Evolutionary conservation across 1,140 invertebrate species (phyloP).

Genomic region (Temnothorax curvispinosus): DNA sequence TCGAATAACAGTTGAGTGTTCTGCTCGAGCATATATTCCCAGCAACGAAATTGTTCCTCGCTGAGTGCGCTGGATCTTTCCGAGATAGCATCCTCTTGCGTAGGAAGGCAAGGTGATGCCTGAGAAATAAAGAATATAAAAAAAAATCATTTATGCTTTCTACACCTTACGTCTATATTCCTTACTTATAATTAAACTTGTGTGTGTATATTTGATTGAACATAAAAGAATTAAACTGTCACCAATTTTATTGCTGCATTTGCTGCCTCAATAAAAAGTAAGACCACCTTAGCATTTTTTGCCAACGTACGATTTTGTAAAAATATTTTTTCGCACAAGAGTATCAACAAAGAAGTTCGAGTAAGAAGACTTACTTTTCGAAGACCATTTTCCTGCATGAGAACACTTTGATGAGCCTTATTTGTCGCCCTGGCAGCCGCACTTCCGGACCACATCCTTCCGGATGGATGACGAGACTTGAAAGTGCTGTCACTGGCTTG

Average conservation of each 20-base stretch:
- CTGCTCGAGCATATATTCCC: conserved; percentile 97
- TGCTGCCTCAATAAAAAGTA: background rate
- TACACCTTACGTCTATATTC: background rate
- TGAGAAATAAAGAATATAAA: background rate
- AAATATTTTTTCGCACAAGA: background rate
- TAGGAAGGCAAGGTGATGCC: conserved; percentile 50
- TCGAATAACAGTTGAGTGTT: conserved; percentile 95
- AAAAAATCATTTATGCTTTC: background rate
- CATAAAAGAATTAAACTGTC: background rate
- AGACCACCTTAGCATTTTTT: background rate
- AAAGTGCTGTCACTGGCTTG: conserved; percentile 87
- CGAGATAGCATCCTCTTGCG: conserved; percentile 85
- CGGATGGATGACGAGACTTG: conserved; percentile 83
- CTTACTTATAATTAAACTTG: background rate
- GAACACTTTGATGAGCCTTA: conserved; percentile 81
- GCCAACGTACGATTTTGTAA: background rate
- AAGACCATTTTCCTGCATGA: conserved; percentile 79
- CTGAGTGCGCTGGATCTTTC: conserved; percentile 88
- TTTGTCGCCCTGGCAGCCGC: conserved; percentile 79
- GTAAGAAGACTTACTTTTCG: conserved; percentile 78
- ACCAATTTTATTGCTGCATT: background rate
- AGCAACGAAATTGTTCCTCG: conserved; percentile 95
- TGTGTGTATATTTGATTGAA: background rate
- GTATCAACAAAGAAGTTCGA: background rate
- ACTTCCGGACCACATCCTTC: conserved; percentile 79